phyloP scores from a whole-genome alignment of 2,888 invertebrate species.

The Priocnemis perturbator region DNA sequence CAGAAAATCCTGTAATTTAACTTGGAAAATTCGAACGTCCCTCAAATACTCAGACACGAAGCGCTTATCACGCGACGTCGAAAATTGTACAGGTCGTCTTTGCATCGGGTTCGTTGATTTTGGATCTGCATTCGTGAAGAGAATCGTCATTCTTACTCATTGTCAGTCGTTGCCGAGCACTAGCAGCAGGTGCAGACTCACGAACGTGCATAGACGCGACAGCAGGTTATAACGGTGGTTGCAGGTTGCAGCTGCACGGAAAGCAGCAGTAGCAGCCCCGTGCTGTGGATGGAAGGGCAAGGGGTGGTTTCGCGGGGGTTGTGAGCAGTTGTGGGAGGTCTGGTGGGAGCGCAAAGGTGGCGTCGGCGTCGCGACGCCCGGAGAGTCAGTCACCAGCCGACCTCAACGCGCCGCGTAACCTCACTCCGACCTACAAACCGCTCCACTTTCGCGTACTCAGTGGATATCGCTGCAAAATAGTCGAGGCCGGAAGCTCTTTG shows the following conservation, averaged over 20 bases:
- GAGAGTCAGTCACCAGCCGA: conserved; percentile 73
- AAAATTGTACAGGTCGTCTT: no score
- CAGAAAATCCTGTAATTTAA: not conserved
- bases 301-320: conserved; percentile 15
- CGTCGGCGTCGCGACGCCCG: conserved; percentile 74
- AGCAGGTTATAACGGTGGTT: conserved; percentile 34
- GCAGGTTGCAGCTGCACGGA: not conserved
- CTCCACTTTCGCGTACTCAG: conserved; percentile 6
- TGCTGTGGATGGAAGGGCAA: not conserved
- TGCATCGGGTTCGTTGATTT: no score
- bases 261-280: not conserved
- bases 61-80: no score
- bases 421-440: conserved; percentile 27
- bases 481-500: not conserved
- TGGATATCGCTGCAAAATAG: not conserved
- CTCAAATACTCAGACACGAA: no score
- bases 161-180: conserved; percentile 57
- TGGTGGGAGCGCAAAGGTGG: conserved; percentile 63
- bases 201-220: conserved; percentile 37
- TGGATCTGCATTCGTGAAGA: no score
- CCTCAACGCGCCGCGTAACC: conserved; percentile 70
- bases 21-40: not conserved
- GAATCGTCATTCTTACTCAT: conserved; percentile 25
- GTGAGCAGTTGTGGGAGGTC: conserved; percentile 15
- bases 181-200: conserved; percentile 53